Evolutionary conservation across 1,140 invertebrate genomes (phyloP), one percentile per base, ranked within the genome.

Genomic region (Drosophila rufa): DNA sequence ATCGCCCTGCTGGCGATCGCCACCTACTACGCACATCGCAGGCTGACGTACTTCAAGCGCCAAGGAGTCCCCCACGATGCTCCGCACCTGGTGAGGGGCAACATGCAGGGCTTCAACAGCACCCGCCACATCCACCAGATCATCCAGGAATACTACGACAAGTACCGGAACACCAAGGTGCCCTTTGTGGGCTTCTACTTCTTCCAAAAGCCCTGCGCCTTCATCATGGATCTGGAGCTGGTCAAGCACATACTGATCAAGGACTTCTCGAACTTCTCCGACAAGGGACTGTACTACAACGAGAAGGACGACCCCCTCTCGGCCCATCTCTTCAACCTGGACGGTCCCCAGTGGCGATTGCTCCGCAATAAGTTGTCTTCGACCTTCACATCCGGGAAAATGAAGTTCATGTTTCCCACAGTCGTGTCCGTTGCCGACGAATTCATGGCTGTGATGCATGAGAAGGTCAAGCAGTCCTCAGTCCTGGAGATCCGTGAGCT

Each of bases 201-300:
- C 6, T 80, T 93, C 75, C 82, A 92, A 2, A 93, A 93, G 11
- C 95, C 95, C 0, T 76, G 92, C 0, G 75, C 93, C 8, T 91
- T 93, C 12, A 68, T 94, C 11, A 83, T 93, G 22, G 94, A 96
- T 75, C 92, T 94, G 2, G 94, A 95, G 2, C 77, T 96, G 1
- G 93, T 95, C 1, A 95, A 95, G 78, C 82, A 93, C 33, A 93
- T 96, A 9, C 74, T 96, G 19, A 93, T 94, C 2, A 95, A 94
- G 80, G 94, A 95, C 68, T 95, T 95, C 58, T 79, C 92, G 8
- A 75, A 92, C 27, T 95, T 95, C 65, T 68, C 82, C 11, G 94
- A 94, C 79, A 94, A 94, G 33, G 93, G 93, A 0, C 40, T 93
- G 0, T 87, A 79, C 19, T 89, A 93, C 33, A 93, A 94, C 70